These are phyloP conservation scores for Macrosoma leucophasiata DNA, from an alignment of 2,888 invertebrate genomes.

Conservation along the genomic window DNA sequence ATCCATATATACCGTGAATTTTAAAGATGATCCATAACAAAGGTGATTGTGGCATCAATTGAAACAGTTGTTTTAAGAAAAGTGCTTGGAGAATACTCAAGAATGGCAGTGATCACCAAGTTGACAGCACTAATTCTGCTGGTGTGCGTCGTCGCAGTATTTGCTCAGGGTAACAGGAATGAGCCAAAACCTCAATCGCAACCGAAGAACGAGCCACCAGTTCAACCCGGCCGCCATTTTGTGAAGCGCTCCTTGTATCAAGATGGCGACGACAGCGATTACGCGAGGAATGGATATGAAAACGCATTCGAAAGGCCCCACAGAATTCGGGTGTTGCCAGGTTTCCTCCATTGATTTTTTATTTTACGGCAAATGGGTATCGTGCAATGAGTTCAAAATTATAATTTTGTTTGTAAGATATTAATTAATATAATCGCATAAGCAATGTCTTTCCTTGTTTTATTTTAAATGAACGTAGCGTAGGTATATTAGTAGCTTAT, in stretches of 20 bases:
- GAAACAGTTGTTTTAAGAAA: conserved; percentile 29
- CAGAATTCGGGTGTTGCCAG: conserved; percentile 51
- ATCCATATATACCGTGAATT: no score
- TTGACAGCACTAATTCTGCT: conserved; percentile 36
- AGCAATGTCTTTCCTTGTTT: conserved; percentile 26
- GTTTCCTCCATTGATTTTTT: conserved; percentile 42
- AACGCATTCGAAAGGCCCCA: conserved; percentile 43
- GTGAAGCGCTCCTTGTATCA: conserved; percentile 41
- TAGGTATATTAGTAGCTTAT: no score
- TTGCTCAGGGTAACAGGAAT: conserved; percentile 19
- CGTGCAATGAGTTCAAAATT: conserved; percentile 18
- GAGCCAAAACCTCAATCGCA: conserved; percentile 1
- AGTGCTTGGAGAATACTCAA: conserved; percentile 24
- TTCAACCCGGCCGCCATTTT: conserved; percentile 31
- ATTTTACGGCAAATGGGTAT: conserved; percentile 7
- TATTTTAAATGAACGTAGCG: conserved; percentile 10
- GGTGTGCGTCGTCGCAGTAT: conserved; percentile 32
- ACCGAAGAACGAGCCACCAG: conserved; percentile 1
- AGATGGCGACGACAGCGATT: conserved; percentile 37
- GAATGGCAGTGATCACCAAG: conserved; percentile 38
- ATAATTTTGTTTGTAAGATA: conserved; percentile 13
- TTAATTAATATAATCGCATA: conserved; percentile 24
- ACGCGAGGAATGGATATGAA: conserved; percentile 31
- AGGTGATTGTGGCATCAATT: conserved; percentile 9
- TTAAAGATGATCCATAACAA: no score